Base-by-base conservation (phyloP, 2,797 vertebrate genomes). In the Anguilla pacifica region DNA sequence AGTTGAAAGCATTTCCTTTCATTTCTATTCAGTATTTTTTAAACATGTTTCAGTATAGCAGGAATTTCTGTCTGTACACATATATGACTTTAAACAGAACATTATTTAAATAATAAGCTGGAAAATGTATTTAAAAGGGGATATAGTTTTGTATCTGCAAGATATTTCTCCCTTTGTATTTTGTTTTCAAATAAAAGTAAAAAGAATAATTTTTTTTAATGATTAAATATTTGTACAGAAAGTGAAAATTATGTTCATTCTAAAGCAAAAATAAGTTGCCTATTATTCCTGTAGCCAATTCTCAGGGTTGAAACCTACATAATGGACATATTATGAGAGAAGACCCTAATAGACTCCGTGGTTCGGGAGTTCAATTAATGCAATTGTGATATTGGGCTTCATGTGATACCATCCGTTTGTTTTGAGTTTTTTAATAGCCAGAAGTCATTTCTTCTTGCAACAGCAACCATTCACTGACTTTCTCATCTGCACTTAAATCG, bases 1-100 rank as follows among this genome's bases (percentile, higher is more conserved):
- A 96, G 39, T 19, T 79, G 88, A 57, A 87, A 64, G 95, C 95
- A 96, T 96, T 96, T 96, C 93, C 91, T 93, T 94, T 94, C 95
- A 94, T 95, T 94, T 95, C 94, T 61, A 25, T 84, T 84, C 3
- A 3, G 4, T 57, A 11, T 85, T 70, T 35, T 85, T 61, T 35
- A 11, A 28, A 85, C 17, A 57, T 57, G 57, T 35, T 57, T 57
- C 1, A 53, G 57, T 67, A 64, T 39, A 67, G 59, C 31, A 85
- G 55, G 59, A 92, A 59, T 84, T 59, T 57, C 6, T 43, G 35
- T 84, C 28, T 43, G 67, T 28, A 85, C 55, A 85, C 59, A 84
- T 81, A 81, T 25, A 82, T 82, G 43, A 82, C 46, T 82, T 22
- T 51, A 1, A 82, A n/a, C 22, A 82, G 19, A 51, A n/a, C 46